Conservation (phyloP, 1,140 invertebrate genomes). For the Sitodiplosis mosellana region DNA sequence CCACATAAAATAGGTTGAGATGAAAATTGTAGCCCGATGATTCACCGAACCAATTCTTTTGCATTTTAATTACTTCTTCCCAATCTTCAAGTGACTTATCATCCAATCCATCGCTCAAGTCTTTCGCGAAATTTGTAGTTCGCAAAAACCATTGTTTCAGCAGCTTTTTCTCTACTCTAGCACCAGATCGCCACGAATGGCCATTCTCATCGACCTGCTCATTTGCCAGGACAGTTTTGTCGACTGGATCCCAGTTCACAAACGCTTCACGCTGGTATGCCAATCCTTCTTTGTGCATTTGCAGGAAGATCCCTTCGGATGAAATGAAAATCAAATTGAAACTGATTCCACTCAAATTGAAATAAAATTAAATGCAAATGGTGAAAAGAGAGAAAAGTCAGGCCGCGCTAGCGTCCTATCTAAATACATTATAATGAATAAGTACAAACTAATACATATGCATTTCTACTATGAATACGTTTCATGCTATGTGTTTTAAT, state of each 20-base stretch:
- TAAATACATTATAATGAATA: too few relatives aligned
- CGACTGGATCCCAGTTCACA: conserved; percentile 98
- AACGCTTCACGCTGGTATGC: conserved; percentile 73
- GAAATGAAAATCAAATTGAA: too few relatives aligned
- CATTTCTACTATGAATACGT: too few relatives aligned
- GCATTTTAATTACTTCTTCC: conserved; percentile 75
- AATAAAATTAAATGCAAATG: too few relatives aligned
- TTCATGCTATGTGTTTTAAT: too few relatives aligned
- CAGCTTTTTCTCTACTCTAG: conserved; percentile 74
- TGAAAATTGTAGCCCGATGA: conserved; percentile 73
- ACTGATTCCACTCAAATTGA: too few relatives aligned
- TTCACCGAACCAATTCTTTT: conserved; percentile 90
- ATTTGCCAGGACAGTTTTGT: conserved; percentile 91
- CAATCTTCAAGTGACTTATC: conserved; percentile 49
- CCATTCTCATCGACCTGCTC: conserved; percentile 92
- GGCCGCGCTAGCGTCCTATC: too few relatives aligned
- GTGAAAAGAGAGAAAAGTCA: too few relatives aligned
- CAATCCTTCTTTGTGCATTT: conserved; percentile 68
- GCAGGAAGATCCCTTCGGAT: conserved; percentile 60
- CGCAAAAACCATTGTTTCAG: conserved; percentile 92
- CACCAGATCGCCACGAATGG: conserved; percentile 91
- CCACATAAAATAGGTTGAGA: conserved; percentile 14
- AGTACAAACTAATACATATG: too few relatives aligned
- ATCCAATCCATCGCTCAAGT: conserved; percentile 51
- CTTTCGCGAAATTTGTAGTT: conserved; percentile 77